Percentiles rank a stretch among this genome's conserved stretches.
Conservation (phyloP, 2,888 invertebrate species). For the Synergus laeviventris region DNA sequence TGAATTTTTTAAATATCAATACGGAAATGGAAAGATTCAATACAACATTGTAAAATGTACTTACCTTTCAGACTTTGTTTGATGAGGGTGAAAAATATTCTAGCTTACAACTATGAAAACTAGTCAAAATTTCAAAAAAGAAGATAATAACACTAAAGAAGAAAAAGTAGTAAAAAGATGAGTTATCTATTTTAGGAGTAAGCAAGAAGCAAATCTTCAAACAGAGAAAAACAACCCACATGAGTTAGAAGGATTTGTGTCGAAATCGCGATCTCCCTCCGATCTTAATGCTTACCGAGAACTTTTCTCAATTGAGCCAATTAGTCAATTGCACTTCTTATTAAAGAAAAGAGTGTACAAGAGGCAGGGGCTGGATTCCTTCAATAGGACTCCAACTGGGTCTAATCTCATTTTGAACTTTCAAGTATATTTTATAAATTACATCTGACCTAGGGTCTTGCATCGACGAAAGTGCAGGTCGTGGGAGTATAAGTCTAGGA, state of each 20-base stretch:
- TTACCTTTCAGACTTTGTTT: neutral
- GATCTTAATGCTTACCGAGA: slow-evolving; percentile 36
- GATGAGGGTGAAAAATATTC: neutral
- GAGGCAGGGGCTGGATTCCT: slow-evolving; percentile 26
- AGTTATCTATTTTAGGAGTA: neutral
- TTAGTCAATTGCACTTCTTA: slow-evolving; percentile 36
- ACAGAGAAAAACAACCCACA: slow-evolving; percentile 7
- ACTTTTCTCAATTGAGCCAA: slow-evolving; percentile 39
- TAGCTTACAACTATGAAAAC: neutral
- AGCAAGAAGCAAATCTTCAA: neutral
- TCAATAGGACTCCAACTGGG: slow-evolving; percentile 13
- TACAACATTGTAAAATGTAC: neutral
- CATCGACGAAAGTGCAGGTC: neutral
- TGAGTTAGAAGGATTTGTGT: slow-evolving; percentile 13
- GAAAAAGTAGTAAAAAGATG: neutral
- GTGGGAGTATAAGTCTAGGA: neutral
- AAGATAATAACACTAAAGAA: neutral
- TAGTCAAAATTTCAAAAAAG: neutral
- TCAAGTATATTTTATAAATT: slow-evolving; percentile 12
- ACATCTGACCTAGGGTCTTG: slow-evolving; percentile 4
- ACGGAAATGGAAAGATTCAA: no score
- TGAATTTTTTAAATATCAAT: no score
- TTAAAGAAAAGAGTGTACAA: slow-evolving; percentile 29
- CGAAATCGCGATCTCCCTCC: slow-evolving; percentile 27
- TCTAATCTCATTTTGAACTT: slow-evolving; percentile 30